Evolutionary conservation across 2,113 vertebrate genomes (phyloP), one percentile per base, ranked within the genome.

Genomic region (Salvelinus namaycush): DNA sequence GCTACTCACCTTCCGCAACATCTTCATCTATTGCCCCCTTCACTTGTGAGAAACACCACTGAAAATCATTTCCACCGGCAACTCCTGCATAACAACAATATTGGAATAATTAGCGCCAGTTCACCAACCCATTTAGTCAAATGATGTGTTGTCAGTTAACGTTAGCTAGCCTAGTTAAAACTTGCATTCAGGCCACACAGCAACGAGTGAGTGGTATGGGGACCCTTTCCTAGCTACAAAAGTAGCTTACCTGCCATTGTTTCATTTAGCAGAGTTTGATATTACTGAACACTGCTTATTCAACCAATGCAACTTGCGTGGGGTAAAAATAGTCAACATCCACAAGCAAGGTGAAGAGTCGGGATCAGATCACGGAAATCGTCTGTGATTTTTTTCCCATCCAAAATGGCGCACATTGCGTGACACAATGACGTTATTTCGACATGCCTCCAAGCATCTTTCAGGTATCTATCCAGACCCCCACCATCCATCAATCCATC

Each of bases 321-420:
- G 84, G 79, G 76, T 34, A 75, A 84, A 66, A 83, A 84, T n/a
- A 48, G 84, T 20, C 20, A 89, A 70, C 88, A 90, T 91, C 89
- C 88, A 90, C 88, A 87, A 81, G 90, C 89, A 85, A 83, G 81
- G 90, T 86, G 78, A 89, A 83, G 84, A 89, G 88, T 90, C 84
- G 83, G 86, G 74, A 86, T 82, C 84, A 79, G 89, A 91, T 87
- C 90, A 91, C 90, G 89, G 89, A 92, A 92, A 92, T 91, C 90
- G 89, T 92, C 91, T 88, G 89, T 88, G 91, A 92, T 92, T 92
- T 92, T 91, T 88, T 54, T 44, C 81, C 51, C 51, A 54, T 90
- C 87, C 91, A 92, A 92, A 91, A 92, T 92, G 91, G 91, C 91
- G 91, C 90, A 90, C 87, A 66, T 88, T 90, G 85, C 89, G 89